A percentile compares a stretch with the other conserved stretches of the same genome.
These are phyloP conservation scores for Macrophya alboannulata DNA, from an alignment of 2,888 invertebrate species.

Conservation along the genomic window DNA sequence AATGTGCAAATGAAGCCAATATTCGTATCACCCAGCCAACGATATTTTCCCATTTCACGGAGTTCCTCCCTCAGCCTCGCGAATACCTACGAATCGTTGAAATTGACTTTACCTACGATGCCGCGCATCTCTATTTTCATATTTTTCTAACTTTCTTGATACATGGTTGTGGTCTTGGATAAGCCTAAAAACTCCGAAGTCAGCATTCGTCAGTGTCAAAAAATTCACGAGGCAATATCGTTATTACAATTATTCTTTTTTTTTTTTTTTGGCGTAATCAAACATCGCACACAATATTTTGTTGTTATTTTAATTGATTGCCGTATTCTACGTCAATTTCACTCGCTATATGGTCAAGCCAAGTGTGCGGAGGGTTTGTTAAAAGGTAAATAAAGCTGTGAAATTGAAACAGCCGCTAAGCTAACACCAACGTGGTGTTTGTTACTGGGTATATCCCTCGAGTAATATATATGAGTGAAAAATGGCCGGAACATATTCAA, in stretches of 20 bases:
- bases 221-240: neutral
- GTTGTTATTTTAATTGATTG: slow-evolving; percentile 31
- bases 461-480: slow-evolving; percentile 18
- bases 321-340: slow-evolving; percentile 8
- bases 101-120: slow-evolving; percentile 72
- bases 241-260: slow-evolving; percentile 5
- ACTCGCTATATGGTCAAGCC: slow-evolving; percentile 2
- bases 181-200: neutral
- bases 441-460: neutral
- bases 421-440: slow-evolving; percentile 27
- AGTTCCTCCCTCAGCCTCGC: slow-evolving; percentile 51
- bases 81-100: slow-evolving; percentile 69
- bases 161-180: neutral
- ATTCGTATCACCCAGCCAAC: slow-evolving; percentile 73
- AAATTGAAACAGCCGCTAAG: slow-evolving; percentile 45
- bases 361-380: slow-evolving; percentile 13
- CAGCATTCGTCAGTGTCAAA: neutral
- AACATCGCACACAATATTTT: neutral
- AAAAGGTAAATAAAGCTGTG: slow-evolving; percentile 45
- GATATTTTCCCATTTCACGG: slow-evolving; percentile 69
- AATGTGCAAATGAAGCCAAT: slow-evolving; percentile 79
- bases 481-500: neutral
- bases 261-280: neutral
- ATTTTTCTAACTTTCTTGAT: slow-evolving; percentile 52
- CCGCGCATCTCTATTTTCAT: slow-evolving; percentile 54